Evolutionary conservation across 2,888 invertebrate species (phyloP).

Genomic region (Phalera bucephala): DNA sequence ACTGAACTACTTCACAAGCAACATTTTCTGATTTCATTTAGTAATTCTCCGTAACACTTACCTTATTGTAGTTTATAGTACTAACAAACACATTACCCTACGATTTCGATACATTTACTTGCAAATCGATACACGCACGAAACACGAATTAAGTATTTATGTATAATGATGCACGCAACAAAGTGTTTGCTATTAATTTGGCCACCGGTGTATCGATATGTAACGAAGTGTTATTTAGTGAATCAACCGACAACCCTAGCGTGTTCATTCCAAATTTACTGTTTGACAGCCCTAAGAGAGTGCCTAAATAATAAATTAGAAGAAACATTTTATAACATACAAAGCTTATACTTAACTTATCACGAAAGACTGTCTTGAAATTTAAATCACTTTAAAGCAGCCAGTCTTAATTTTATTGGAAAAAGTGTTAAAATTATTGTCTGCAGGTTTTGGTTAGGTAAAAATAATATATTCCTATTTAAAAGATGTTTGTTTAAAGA

Average conservation of each 20-base stretch:
- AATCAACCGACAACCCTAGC: background rate
- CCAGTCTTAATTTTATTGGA: background rate
- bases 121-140: slow-evolving; percentile 41
- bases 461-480: too few species aligned
- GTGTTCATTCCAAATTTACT: background rate
- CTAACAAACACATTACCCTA: slow-evolving; percentile 28
- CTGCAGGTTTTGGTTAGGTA: too few species aligned
- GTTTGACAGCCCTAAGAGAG: background rate
- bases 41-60: slow-evolving; percentile 27
- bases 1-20: slow-evolving; percentile 29
- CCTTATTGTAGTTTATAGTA: slow-evolving; percentile 25
- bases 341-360: background rate
- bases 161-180: background rate
- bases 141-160: background rate
- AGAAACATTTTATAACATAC: too few species aligned
- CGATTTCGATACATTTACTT: slow-evolving; percentile 53
- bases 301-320: background rate
- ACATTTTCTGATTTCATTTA: slow-evolving; percentile 31
- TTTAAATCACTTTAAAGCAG: background rate
- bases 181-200: too few species aligned
- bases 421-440: background rate
- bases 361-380: too few species aligned
- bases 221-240: slow-evolving; percentile 36
- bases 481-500: too few species aligned
- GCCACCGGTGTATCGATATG: slow-evolving; percentile 27